Conservation (phyloP, 2,797 vertebrate genomes). For the Coilia nasus region DNA sequence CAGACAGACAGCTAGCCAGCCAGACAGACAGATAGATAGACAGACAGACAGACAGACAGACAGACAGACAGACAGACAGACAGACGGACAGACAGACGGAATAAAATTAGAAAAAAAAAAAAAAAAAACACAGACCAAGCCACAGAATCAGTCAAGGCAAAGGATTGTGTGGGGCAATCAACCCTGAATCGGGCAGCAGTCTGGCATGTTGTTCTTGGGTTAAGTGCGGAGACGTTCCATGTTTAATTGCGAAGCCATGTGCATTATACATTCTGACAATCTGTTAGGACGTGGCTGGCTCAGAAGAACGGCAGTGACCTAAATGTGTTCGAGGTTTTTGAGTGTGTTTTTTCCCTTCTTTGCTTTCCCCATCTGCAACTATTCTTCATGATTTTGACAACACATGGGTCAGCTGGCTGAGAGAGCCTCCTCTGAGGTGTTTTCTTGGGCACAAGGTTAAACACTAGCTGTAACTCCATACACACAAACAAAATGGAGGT, state of each 20-base stretch:
- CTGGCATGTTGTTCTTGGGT: background rate
- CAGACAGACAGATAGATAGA: too few relatives aligned
- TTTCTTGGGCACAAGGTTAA: background rate
- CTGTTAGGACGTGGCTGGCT: background rate
- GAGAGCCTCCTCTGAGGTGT: background rate
- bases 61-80: too few relatives aligned
- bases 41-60: too few relatives aligned
- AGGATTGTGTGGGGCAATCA: background rate
- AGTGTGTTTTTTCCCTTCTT: background rate
- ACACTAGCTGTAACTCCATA: background rate
- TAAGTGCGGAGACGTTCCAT: background rate
- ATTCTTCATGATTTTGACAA: background rate
- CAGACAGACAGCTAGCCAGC: too few relatives aligned
- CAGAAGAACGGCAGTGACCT: background rate
- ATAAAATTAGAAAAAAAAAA: background rate
- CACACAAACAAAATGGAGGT: background rate
- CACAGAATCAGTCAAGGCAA: background rate
- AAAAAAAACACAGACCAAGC: background rate
- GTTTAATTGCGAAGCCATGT: background rate
- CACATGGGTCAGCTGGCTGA: background rate
- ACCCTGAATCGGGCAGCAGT: background rate
- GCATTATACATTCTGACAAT: constrained; percentile 14
- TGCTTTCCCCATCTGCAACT: background rate
- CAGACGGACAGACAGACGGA: too few relatives aligned
- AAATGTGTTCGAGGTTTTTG: background rate